Evolutionary conservation across 2,888 invertebrate genomes (phyloP).

Genomic region (Leptarthrus brevirostris): DNA sequence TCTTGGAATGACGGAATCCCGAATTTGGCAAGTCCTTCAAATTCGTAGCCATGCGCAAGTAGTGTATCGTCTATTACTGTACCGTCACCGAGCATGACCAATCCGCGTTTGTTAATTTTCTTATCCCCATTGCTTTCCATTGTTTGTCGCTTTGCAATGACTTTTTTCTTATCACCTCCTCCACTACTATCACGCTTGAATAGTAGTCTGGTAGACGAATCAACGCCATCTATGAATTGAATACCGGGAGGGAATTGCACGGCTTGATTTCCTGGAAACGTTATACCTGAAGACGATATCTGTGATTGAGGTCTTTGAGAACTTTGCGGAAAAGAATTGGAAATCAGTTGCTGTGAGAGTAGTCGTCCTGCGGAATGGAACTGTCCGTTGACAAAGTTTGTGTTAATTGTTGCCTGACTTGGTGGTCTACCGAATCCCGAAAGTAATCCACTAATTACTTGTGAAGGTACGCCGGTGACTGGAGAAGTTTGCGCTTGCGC

Average conservation of each 20-base stretch:
- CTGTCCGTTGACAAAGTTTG: slow-evolving; percentile 75
- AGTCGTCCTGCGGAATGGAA: slow-evolving; percentile 70
- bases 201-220: slow-evolving; percentile 34
- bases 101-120: slow-evolving; percentile 74
- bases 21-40: slow-evolving; percentile 76
- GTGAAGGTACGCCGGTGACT: slow-evolving; percentile 45
- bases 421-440: slow-evolving; percentile 10
- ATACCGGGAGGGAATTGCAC: slow-evolving; percentile 69
- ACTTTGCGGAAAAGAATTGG: slow-evolving; percentile 11
- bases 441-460: slow-evolving; percentile 45
- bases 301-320: slow-evolving; percentile 6
- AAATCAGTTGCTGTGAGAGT: slow-evolving; percentile 69
- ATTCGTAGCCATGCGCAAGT: slow-evolving; percentile 61
- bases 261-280: slow-evolving; percentile 35
- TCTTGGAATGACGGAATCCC: slow-evolving; percentile 76
- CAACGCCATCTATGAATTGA: slow-evolving; percentile 71
- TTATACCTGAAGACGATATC: slow-evolving; percentile 3
- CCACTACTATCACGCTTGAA: slow-evolving; percentile 53
- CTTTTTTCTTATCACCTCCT: not conserved
- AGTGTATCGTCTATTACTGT: slow-evolving; percentile 75
- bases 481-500: slow-evolving; percentile 52
- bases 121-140: slow-evolving; percentile 61
- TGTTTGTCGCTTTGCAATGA: not conserved
- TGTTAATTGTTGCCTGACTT: slow-evolving; percentile 62
- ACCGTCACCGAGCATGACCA: slow-evolving; percentile 75